Evolutionary conservation across 2,113 vertebrate species (phyloP).

Genomic region (Pampusana beccarii): DNA sequence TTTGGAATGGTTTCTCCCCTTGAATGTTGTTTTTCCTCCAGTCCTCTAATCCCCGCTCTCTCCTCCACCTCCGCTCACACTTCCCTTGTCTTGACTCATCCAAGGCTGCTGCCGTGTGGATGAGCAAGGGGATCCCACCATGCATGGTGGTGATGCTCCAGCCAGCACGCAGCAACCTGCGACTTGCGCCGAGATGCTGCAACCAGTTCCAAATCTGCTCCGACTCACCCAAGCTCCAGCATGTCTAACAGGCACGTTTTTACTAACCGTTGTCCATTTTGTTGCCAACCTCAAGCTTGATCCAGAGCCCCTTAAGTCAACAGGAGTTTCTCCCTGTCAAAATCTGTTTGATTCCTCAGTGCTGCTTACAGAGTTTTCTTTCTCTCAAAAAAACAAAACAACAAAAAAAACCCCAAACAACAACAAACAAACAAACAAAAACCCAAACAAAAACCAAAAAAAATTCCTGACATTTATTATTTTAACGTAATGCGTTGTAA

Average conservation of each 20-base stretch:
- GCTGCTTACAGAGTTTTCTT: background rate
- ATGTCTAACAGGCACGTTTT: background rate
- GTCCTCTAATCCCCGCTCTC: background rate
- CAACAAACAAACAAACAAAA: background rate
- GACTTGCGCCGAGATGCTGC: background rate
- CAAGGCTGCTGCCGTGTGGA: background rate
- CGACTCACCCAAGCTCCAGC: background rate
- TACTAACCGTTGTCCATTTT: background rate
- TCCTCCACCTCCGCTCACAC: background rate
- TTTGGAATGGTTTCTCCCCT: background rate
- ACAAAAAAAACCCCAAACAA: no score
- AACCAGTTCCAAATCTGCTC: background rate
- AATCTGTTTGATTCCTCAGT: background rate
- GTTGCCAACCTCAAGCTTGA: background rate
- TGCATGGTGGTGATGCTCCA: background rate
- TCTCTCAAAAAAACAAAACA: background rate
- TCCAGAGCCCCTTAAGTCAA: slow-evolving; percentile 15
- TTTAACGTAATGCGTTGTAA: slow-evolving; percentile 34
- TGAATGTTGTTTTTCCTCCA: background rate
- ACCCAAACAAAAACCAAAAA: background rate
- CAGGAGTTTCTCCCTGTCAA: slow-evolving; percentile 8
- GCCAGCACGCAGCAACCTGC: background rate
- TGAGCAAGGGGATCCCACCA: background rate
- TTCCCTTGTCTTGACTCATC: slow-evolving; percentile 3
- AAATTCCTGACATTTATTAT: background rate